Evolutionary conservation across 1,140 invertebrate genomes (phyloP).

Genomic region (Pseudachorutes palmiensis): DNA sequence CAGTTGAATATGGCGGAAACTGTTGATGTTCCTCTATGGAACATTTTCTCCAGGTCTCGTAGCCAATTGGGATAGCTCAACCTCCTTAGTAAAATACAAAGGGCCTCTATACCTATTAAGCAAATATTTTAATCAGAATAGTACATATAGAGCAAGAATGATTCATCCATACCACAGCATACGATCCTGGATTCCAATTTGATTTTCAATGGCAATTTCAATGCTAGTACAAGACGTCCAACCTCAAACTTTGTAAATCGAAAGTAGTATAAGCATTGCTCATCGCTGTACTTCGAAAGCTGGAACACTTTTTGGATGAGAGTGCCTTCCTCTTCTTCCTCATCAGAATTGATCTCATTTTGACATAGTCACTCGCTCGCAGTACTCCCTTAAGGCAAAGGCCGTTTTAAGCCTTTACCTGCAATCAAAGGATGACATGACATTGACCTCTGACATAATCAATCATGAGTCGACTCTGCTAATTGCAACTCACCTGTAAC

Average conservation of each 20-base stretch:
- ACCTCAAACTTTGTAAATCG: not conserved
- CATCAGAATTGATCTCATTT: not conserved
- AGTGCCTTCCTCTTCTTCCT: not conserved
- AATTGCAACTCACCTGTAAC: no score
- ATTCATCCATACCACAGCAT: not conserved
- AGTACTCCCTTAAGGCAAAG: not conserved
- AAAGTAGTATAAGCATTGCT: not conserved
- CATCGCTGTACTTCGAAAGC: not conserved
- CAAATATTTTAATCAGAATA: not conserved
- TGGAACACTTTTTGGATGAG: not conserved
- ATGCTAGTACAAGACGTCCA: not conserved
- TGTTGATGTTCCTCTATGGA: not conserved
- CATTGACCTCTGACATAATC: no score
- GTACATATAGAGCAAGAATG: not conserved
- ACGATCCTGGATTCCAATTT: not conserved
- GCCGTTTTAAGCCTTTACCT: not conserved
- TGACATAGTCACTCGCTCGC: not conserved
- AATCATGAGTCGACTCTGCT: no score
- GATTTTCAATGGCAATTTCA: not conserved
- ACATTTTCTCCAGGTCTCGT: not conserved
- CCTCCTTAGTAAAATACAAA: not conserved
- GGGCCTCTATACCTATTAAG: not conserved
- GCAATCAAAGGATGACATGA: no score
- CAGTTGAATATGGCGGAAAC: not conserved
- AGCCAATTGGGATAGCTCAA: not conserved